phyloP scores from a whole-genome alignment of 2,797 vertebrate genomes.

The Graptemys geographica region DNA sequence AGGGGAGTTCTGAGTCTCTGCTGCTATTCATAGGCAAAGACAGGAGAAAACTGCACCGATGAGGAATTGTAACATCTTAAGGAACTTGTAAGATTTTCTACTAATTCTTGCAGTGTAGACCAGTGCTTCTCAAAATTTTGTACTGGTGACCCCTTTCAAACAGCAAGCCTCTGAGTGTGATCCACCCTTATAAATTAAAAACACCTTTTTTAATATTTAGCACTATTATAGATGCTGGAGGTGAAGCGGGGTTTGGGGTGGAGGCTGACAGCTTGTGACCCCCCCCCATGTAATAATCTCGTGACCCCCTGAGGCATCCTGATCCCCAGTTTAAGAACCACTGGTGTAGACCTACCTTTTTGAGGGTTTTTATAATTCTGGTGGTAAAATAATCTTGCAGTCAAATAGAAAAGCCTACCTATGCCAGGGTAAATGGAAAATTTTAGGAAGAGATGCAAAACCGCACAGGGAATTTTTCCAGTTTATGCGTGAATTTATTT shows the following conservation, averaged over 20 bases:
- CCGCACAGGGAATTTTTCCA: conserved; percentile 65
- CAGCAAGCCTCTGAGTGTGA: too few relatives aligned
- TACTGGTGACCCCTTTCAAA: too few relatives aligned
- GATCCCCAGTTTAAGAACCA: too few relatives aligned
- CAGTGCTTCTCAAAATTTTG: background rate
- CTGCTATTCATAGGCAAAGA: accelerated
- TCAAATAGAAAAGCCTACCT: background rate
- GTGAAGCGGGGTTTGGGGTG: too few relatives aligned
- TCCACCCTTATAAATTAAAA: too few relatives aligned
- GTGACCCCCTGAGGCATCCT: too few relatives aligned
- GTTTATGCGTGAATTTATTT: conserved; percentile 60
- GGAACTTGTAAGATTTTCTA: background rate
- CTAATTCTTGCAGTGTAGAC: background rate
- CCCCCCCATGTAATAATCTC: too few relatives aligned
- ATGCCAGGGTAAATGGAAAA: conserved; percentile 60
- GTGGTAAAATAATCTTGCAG: conserved; percentile 21
- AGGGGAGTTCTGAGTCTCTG: accelerated
- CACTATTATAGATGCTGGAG: too few relatives aligned
- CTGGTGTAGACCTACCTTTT: background rate
- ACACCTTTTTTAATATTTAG: too few relatives aligned
- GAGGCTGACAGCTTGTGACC: too few relatives aligned
- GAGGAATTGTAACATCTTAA: accelerated
- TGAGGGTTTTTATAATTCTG: conserved; percentile 45
- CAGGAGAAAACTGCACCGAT: accelerated
- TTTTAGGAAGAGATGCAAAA: conserved; percentile 55